Evolutionary conservation across 2,888 invertebrate species (phyloP).

Genomic region (Phania funesta): DNA sequence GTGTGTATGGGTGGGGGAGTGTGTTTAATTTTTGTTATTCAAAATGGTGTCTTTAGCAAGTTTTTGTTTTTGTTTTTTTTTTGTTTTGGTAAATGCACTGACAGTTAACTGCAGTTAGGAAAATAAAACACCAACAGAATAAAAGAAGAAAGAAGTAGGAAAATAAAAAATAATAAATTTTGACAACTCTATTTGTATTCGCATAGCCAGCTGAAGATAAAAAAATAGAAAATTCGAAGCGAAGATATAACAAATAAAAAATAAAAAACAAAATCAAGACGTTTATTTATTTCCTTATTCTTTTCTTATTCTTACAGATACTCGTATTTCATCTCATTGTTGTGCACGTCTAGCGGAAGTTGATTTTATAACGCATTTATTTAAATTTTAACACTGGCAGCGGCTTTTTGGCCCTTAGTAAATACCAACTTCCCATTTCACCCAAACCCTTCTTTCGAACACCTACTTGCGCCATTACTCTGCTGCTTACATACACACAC

Average conservation of each 20-base stretch:
- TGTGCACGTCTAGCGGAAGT: constrained; percentile 69
- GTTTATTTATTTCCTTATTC: constrained; percentile 80
- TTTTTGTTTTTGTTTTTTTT: constrained; percentile 58
- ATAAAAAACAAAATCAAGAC: constrained; percentile 71
- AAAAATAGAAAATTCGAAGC: constrained; percentile 8
- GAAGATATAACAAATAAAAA: background rate
- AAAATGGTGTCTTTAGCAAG: constrained; percentile 73
- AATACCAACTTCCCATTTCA: constrained; percentile 43
- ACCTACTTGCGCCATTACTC: background rate
- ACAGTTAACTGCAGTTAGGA: constrained; percentile 69
- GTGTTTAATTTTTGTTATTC: constrained; percentile 77
- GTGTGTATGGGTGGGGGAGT: constrained; percentile 21
- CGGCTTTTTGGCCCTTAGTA: constrained; percentile 60
- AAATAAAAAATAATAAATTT: constrained; percentile 49
- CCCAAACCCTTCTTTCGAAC: background rate
- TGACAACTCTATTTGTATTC: constrained; percentile 54
- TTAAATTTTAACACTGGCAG: constrained; percentile 67
- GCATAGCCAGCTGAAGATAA: background rate
- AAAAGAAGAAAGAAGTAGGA: background rate
- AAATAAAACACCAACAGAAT: constrained; percentile 46
- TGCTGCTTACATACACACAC: background rate
- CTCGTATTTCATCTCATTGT: constrained; percentile 72
- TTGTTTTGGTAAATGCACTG: constrained; percentile 64
- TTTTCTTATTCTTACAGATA: constrained; percentile 64
- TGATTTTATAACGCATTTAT: constrained; percentile 72